phyloP scores from a whole-genome alignment of 2,113 vertebrate species.

The Eclectus roratus region DNA sequence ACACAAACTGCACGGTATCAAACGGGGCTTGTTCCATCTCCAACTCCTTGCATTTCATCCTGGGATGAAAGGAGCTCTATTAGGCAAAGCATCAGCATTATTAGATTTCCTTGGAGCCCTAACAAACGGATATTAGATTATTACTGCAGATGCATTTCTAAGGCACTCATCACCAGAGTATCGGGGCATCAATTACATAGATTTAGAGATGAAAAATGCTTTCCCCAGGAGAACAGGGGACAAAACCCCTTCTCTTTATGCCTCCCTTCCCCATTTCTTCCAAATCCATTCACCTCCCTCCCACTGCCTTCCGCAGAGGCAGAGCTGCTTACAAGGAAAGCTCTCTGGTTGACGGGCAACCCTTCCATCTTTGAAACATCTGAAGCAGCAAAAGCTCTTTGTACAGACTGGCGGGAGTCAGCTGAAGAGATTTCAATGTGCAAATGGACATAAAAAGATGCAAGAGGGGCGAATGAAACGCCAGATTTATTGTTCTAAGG shows the following conservation, averaged over 20 bases:
- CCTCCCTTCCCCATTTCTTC: neutral
- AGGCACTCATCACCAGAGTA: slow-evolving; percentile 64
- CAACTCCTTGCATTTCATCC: slow-evolving; percentile 56
- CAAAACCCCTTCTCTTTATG: slow-evolving; percentile 15
- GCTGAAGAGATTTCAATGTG: slow-evolving; percentile 63
- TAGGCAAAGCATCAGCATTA: slow-evolving; percentile 65
- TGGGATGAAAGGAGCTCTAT: slow-evolving; percentile 71
- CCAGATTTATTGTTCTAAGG: slow-evolving; percentile 9
- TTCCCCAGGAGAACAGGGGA: slow-evolving; percentile 23
- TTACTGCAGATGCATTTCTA: slow-evolving; percentile 65
- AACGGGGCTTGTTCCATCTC: slow-evolving; percentile 51
- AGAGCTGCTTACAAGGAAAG: slow-evolving; percentile 40
- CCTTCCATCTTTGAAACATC: slow-evolving; percentile 56
- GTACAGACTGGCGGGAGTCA: slow-evolving; percentile 51
- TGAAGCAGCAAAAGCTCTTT: slow-evolving; percentile 55
- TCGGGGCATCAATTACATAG: slow-evolving; percentile 65
- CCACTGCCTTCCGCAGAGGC: neutral
- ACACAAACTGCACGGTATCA: slow-evolving; percentile 35
- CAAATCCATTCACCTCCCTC: neutral
- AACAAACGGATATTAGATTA: slow-evolving; percentile 72
- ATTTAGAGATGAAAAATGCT: slow-evolving; percentile 59
- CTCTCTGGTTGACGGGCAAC: neutral
- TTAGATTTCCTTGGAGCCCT: slow-evolving; percentile 70
- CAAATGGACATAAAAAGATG: slow-evolving; percentile 66
- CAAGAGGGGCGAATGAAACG: neutral